Base-by-base conservation (phyloP, 1,140 invertebrate genomes). In the Nixonia krombeini region DNA sequence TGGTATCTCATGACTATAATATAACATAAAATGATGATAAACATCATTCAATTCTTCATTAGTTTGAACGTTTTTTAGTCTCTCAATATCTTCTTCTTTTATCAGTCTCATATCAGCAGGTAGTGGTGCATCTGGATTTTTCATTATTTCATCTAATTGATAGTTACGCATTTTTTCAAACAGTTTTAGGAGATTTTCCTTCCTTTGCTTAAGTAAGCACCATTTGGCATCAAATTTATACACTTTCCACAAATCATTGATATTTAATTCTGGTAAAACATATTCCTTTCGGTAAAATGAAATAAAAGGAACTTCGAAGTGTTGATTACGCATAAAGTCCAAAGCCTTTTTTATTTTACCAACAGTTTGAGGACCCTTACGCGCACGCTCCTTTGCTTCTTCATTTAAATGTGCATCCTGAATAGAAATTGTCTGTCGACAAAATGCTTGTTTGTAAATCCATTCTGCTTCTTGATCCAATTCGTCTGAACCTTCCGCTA, bases 221-320 rank as follows among this genome's bases (percentile, higher is more conserved):
- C 96, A 99, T 87, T 96, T 97, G 28, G 94, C 96, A 86, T 99
- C 97, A 80, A 89, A 97, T 72, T 95, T 93, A 80, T 97, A 99
- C 0, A 99, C 92, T 79, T 94, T 95, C 98, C 98, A 99, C 0
- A 99, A 83, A 80, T 99, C 97, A 74, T 96, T 96, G 13, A 99
- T 96, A 51, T 92, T 95, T 6, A 99, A 81, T 72, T 98, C 96
- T 0, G 96, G 95, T 72, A 96, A 91, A 0, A 99, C 95, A 78
- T 99, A 97, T 81, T 99, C 98, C 84, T 99, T 99, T 16, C 98
- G 89, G 76, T 99, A 99, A 81, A 98, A 99, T 0, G 96, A 95
- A 72, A 99, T 99, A 76, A 99, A 99, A 0, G 98, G 96, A 16
- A 99, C 96, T 86, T 99, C 97, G 71, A 96, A 88, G 25, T 94